These are phyloP conservation scores for Ectemnius lituratus DNA, from an alignment of 2,888 invertebrate genomes.

Conservation along the genomic window DNA sequence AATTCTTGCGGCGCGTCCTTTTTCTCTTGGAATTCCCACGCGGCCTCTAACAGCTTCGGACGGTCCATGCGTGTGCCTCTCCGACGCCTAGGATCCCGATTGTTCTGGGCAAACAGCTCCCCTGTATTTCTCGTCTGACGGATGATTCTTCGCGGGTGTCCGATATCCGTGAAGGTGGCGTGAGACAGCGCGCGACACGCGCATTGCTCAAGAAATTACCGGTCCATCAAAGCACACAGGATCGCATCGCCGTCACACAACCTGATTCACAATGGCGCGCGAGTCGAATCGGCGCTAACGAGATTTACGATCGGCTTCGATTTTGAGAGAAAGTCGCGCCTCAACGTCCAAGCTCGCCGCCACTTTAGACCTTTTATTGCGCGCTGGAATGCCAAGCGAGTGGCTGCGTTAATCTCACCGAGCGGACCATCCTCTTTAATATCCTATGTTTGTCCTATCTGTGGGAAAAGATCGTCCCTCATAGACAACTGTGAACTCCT, in stretches of 20 bases:
- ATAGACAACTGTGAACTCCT: constrained; percentile 13
- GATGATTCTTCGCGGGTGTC: no score
- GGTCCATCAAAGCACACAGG: neutral
- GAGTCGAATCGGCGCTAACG: constrained; percentile 42
- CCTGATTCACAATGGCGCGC: constrained; percentile 20
- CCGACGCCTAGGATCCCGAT: no score
- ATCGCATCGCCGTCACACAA: neutral
- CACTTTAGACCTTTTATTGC: constrained; percentile 1
- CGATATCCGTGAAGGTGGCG: neutral
- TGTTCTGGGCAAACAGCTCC: no score
- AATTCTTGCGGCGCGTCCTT: no score
- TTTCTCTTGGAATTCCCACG: no score
- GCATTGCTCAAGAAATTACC: neutral
- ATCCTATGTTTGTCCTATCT: constrained; percentile 1
- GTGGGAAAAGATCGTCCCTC: constrained; percentile 7
- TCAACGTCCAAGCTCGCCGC: constrained; percentile 8
- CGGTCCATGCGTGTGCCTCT: no score
- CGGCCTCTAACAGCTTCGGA: no score
- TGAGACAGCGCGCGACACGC: constrained; percentile 2
- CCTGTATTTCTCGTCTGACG: no score
- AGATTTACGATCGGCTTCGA: constrained; percentile 40
- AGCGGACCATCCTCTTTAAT: constrained; percentile 6
- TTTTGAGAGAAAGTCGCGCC: constrained; percentile 41
- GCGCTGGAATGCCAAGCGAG: constrained; percentile 17
- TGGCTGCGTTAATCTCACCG: constrained; percentile 9